These are phyloP conservation scores for Zophobas morio DNA, from an alignment of 1,140 invertebrate species.

Conservation along the genomic window DNA sequence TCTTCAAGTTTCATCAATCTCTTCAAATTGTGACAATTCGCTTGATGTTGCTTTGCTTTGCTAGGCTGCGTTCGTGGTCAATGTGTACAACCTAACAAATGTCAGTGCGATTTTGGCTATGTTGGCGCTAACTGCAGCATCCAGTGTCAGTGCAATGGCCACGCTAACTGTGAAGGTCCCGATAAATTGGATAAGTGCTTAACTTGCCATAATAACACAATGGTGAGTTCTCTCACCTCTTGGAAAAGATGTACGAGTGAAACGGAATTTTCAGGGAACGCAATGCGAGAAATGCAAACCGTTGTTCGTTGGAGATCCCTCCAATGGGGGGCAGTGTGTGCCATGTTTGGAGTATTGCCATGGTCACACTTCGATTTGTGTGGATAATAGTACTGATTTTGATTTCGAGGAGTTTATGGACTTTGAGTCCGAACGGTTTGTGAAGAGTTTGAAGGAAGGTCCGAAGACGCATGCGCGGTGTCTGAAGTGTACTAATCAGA, in stretches of 20 bases:
- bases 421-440: constrained; percentile 65
- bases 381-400: constrained; percentile 68
- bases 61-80: constrained; percentile 88
- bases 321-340: constrained; percentile 87
- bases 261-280: constrained; percentile 70
- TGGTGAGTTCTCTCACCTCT: constrained; percentile 70
- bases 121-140: constrained; percentile 95
- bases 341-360: constrained; percentile 92
- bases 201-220: constrained; percentile 93
- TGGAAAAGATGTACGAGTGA: constrained; percentile 7
- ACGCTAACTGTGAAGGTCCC: constrained; percentile 91
- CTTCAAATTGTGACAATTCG: constrained; percentile 1
- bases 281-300: constrained; percentile 92
- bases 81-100: constrained; percentile 88
- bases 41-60: constrained; percentile 41
- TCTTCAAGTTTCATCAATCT: constrained; percentile 22
- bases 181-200: constrained; percentile 87
- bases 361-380: constrained; percentile 88
- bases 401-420: constrained; percentile 62
- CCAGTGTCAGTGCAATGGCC: constrained; percentile 95
- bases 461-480: constrained; percentile 82
- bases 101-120: constrained; percentile 94
- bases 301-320: constrained; percentile 92
- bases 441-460: constrained; percentile 75
- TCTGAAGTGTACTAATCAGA: constrained; percentile 88